phyloP scores from a whole-genome alignment of 2,888 invertebrate genomes.

The Galerucella nymphaeae region DNA sequence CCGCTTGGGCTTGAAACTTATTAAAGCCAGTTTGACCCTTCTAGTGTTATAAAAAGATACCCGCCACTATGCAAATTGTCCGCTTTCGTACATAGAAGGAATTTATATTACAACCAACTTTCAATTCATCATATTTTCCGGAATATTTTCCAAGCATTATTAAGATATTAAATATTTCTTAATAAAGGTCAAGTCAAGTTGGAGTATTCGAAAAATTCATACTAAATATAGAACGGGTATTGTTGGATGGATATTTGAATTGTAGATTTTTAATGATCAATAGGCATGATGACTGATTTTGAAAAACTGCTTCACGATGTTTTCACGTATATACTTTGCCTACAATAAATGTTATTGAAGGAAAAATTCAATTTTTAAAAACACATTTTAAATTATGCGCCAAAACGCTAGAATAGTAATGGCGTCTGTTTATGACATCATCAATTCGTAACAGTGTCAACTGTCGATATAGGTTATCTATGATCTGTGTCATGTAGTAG shows the following conservation, averaged over 20 bases:
- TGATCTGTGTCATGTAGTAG: too few relatives aligned
- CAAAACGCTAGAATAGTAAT: too few relatives aligned
- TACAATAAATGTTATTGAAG: too few relatives aligned
- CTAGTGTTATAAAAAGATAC: conserved; percentile 27
- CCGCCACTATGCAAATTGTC: conserved; percentile 47
- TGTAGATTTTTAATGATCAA: conserved; percentile 36
- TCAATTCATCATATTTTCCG: conserved; percentile 49
- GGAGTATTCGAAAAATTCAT: conserved; percentile 34
- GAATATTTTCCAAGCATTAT: conserved; percentile 49
- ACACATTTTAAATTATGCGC: too few relatives aligned
- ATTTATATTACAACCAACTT: conserved; percentile 48
- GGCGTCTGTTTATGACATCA: too few relatives aligned
- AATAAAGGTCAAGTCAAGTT: conserved; percentile 47
- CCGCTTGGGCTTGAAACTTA: not conserved
- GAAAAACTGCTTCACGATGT: too few relatives aligned
- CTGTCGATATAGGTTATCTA: too few relatives aligned
- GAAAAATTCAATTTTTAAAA: too few relatives aligned
- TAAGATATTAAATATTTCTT: conserved; percentile 54
- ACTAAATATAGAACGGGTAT: conserved; percentile 40
- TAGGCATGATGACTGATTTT: too few relatives aligned
- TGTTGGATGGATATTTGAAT: conserved; percentile 41
- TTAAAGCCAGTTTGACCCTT: conserved; percentile 18
- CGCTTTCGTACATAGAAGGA: conserved; percentile 45
- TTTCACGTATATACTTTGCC: too few relatives aligned
- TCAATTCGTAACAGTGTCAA: too few relatives aligned